Base-by-base conservation (phyloP, 2,888 invertebrate genomes). In the Eulithis testata region DNA sequence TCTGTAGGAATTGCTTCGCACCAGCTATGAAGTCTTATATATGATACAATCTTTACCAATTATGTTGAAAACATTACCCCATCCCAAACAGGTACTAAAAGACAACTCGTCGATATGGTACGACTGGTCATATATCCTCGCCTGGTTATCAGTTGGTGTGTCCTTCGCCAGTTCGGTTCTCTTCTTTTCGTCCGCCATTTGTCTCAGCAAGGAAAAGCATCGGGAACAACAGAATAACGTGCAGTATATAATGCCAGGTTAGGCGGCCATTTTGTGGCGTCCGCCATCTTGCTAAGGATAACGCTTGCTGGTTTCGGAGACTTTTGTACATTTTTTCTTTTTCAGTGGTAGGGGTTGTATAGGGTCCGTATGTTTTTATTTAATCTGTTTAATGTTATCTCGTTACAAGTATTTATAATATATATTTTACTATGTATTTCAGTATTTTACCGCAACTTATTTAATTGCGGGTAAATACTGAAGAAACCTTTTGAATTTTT, bases 181-280 rank as follows among this genome's bases (percentile, higher is more conserved):
- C 77, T 97, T 97, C 94, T 95, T 97, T 94, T 95, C 96, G 77
- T 96, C 96, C 65, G 96, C 96, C 73, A 95, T 96, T 85, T 97
- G 96, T 88, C 94, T 97, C 77, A 94, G 95, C 84, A 95, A 95
- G 88, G 97, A 97, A 89, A 95, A 95, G 78, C 95, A 95, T 72
- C 94, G 95, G 76, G 96, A 96, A 83, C 94, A 95, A 76, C 94
- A 94, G 82, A 95, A 96, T 84, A 97, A 97, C 89, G 96, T 97
- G 94, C 97, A 97, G 91, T 97, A 97, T 94, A 96, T 97, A 84
- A 97, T 97, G 96, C 97, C 97, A 96, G 97, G 97, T 97, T 94
- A 94, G 93, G 84, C 87, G 86, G 90, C 88, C 87, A 86, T 86
- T 54, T 83, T 82, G 81, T 63, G 64, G 63, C 69, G 72, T 75